Percentiles rank a stretch among this genome's conserved stretches.
These are phyloP conservation scores for Ianthella basta DNA, from an alignment of 37 sponge, comb jelly and placozoan species.

Conservation along the genomic window DNA sequence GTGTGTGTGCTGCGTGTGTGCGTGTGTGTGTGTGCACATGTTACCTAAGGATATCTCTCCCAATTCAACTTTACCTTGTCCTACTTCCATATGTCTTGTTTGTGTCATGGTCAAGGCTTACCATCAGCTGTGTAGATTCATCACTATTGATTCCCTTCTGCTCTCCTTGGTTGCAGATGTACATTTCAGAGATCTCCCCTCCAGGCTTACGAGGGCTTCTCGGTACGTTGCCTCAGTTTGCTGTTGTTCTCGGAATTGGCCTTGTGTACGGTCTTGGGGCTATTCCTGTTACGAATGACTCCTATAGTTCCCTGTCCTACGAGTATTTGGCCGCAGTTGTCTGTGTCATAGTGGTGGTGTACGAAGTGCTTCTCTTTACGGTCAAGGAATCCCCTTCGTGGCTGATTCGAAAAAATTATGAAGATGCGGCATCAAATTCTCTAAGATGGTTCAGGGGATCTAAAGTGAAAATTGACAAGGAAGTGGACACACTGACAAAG, in stretches of 20 bases:
- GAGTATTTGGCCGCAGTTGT: slow-evolving; percentile 51
- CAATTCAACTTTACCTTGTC: not conserved
- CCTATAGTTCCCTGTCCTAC: slow-evolving; percentile 33
- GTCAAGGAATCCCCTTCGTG: slow-evolving; percentile 79
- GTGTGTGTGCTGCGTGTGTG: slow-evolving; percentile 21
- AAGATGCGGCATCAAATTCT: not conserved
- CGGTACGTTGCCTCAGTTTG: slow-evolving; percentile 76
- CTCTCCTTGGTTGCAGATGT: slow-evolving; percentile 53
- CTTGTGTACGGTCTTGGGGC: slow-evolving; percentile 57
- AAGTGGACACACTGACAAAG: slow-evolving; percentile 38
- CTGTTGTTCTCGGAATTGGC: slow-evolving; percentile 75
- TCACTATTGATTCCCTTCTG: not conserved
- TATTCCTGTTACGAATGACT: not conserved
- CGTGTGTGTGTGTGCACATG: slow-evolving; percentile 12
- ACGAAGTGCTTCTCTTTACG: slow-evolving; percentile 60
- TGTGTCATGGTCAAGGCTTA: too few species aligned
- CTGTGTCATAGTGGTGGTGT: slow-evolving; percentile 41
- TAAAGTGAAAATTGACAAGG: slow-evolving; percentile 22
- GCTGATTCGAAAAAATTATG: slow-evolving; percentile 42
- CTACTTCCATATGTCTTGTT: not conserved
- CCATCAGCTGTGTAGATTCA: not conserved
- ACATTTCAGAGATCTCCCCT: slow-evolving; percentile 76
- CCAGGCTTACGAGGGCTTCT: slow-evolving; percentile 61
- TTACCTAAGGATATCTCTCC: not conserved
- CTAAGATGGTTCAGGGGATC: slow-evolving; percentile 57